Conservation (phyloP, 2,888 invertebrate genomes). For the Barypeithes pellucidus region DNA sequence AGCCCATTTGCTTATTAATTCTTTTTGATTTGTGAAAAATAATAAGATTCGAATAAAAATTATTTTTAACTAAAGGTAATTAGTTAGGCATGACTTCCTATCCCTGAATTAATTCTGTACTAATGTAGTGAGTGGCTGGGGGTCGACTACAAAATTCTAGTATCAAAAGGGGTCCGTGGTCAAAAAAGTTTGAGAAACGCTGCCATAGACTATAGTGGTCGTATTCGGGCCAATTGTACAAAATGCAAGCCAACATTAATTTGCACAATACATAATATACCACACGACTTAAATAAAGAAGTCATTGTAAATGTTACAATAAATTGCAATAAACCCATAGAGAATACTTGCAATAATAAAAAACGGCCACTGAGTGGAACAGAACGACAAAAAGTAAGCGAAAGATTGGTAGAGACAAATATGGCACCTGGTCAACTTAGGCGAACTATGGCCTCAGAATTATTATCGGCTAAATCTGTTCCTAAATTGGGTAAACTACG, state of each 20-base stretch:
- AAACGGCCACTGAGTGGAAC: background rate
- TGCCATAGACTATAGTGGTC: background rate
- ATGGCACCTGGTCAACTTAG: slow-evolving; percentile 21
- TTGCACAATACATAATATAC: too few species aligned
- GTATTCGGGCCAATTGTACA: background rate
- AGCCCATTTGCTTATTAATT: too few species aligned
- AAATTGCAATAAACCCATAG: background rate
- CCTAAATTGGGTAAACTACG: slow-evolving; percentile 1
- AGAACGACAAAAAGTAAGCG: background rate
- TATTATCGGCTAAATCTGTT: background rate
- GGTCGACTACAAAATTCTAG: too few species aligned
- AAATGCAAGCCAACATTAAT: background rate
- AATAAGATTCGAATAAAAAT: too few species aligned
- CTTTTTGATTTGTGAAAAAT: too few species aligned
- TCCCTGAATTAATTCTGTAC: too few species aligned
- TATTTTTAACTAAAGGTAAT: too few species aligned
- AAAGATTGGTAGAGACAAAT: background rate
- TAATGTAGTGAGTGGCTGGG: too few species aligned
- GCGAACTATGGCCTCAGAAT: slow-evolving; percentile 4
- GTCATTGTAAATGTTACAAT: background rate
- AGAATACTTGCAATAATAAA: background rate
- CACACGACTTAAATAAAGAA: background rate
- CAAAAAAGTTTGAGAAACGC: too few species aligned
- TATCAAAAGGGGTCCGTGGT: too few species aligned
- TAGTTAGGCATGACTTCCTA: too few species aligned